Base-by-base conservation (phyloP, 30 jellyfish, hydroid and myxozoan genomes). In the Aurelia sp. region DNA sequence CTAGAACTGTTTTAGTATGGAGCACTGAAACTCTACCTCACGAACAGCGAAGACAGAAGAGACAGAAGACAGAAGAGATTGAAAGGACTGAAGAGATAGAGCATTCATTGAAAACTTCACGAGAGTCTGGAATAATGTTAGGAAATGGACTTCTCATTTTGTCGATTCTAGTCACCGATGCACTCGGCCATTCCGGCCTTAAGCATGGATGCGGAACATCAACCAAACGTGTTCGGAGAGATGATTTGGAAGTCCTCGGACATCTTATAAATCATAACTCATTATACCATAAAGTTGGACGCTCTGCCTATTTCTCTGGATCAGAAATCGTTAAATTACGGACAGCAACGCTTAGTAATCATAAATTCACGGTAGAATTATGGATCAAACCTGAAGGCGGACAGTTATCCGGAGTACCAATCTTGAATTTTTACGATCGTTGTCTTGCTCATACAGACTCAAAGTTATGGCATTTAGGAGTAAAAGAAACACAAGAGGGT, bases 371-470 rank as follows among this genome's bases (percentile, higher is more conserved):
- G 2, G 74, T 92, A 24, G 97, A 87, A 58, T 60, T 80, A 19
- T 92, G 98, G 98, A 27, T 92, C n/a, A 66, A 86, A 30, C 95
- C 95, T 4, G 98, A 92, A 67, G 98, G 98, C 3, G 98, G 98
- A 66, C 98, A 92, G 40, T 21, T 17, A 8, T 55, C 78, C 48
- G 74, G 38, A 27, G 98, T 85, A 57, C 91, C 98, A 5, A 55
- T 92, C 18, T 64, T 92, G 33, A 65, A 61, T 59, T 77, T 47
- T 55, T 80, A 35, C 61, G 73, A 91, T 74, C 98, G 88, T 3
- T 91, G 98, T 52, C 80, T 33, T 21, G 17, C 24, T 59, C 68
- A 77, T 50, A 69, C 58, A 21, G 75, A 63, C 21, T 35, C 88
- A 3, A 10, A 38, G 4, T 55, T 81, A 57, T 80, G 93, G 90